phyloP scores from a whole-genome alignment of 2,888 invertebrate species.

The Agrochola lychnidis region DNA sequence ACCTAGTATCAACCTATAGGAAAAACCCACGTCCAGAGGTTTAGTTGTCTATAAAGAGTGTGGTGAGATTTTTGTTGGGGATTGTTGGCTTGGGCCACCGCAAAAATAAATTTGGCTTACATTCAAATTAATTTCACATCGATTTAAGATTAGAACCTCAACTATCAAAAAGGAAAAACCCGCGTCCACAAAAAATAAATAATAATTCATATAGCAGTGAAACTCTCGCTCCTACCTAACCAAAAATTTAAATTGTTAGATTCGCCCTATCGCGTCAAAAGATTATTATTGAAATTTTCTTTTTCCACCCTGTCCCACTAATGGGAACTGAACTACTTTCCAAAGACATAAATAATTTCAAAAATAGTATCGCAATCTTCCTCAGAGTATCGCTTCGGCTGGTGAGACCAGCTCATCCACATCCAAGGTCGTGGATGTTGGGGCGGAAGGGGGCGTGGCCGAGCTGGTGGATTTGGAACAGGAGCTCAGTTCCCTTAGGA shows the following conservation, averaged over 20 bases:
- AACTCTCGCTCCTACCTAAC: neutral
- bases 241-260: neutral
- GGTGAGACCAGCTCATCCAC: constrained; percentile 74
- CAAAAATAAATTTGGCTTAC: no score
- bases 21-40: neutral
- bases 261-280: neutral
- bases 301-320: constrained; percentile 14
- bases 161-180: neutral
- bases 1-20: neutral
- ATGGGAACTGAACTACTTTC: constrained; percentile 23
- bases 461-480: constrained; percentile 97
- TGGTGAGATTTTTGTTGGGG: no score
- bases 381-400: constrained; percentile 76
- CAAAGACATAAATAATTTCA: constrained; percentile 58
- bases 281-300: neutral
- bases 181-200: neutral
- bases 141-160: neutral
- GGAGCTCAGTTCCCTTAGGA: constrained; percentile 95
- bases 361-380: constrained; percentile 57
- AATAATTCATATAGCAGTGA: neutral
- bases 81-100: no score
- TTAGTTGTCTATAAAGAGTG: neutral
- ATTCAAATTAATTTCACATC: no score
- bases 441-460: constrained; percentile 93
- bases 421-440: constrained; percentile 74